Percentiles rank a stretch among this genome's conserved stretches.
phyloP scores from a whole-genome alignment of 2,113 vertebrate genomes.

The Anoplopoma fimbria region DNA sequence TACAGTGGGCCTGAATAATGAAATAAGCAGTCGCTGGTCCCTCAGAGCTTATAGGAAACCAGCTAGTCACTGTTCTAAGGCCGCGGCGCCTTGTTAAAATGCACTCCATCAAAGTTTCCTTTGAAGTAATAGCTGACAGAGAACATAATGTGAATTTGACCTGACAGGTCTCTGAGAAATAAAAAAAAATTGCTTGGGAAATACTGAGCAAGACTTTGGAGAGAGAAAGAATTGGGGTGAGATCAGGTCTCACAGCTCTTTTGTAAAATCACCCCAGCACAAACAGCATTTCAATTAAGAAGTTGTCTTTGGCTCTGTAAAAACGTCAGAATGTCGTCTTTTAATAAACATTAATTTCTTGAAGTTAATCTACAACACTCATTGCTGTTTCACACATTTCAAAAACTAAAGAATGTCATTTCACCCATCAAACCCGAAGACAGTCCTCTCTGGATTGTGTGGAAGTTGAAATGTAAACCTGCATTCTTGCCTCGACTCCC shows the following conservation, averaged over 20 bases:
- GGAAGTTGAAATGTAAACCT: conserved; percentile 29
- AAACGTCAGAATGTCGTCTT: conserved; percentile 22
- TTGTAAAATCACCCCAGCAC: conserved; percentile 23
- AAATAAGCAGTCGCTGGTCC: conserved; percentile 36
- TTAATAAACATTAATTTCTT: conserved; percentile 8
- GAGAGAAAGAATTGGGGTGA: conserved; percentile 30
- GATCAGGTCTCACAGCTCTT: conserved; percentile 43
- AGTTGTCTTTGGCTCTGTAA: not conserved
- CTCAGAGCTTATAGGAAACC: conserved; percentile 45
- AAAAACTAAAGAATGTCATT: conserved; percentile 42
- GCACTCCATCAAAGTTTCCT: conserved; percentile 74
- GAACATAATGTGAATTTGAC: conserved; percentile 70
- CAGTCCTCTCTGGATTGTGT: conserved; percentile 14
- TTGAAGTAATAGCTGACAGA: conserved; percentile 76
- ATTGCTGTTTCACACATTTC: conserved; percentile 18
- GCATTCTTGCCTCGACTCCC: conserved; percentile 28
- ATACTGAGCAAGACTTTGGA: conserved; percentile 45
- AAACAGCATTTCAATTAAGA: conserved; percentile 34
- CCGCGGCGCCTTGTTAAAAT: conserved; percentile 72
- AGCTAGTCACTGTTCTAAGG: conserved; percentile 53
- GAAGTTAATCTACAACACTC: conserved; percentile 8
- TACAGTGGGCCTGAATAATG: conserved; percentile 38
- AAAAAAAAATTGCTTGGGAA: conserved; percentile 52
- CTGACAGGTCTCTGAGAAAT: conserved; percentile 48
- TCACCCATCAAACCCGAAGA: conserved; percentile 35